Evolutionary conservation across 2,888 invertebrate species (phyloP).

Genomic region (Tanaodytes sp.): DNA sequence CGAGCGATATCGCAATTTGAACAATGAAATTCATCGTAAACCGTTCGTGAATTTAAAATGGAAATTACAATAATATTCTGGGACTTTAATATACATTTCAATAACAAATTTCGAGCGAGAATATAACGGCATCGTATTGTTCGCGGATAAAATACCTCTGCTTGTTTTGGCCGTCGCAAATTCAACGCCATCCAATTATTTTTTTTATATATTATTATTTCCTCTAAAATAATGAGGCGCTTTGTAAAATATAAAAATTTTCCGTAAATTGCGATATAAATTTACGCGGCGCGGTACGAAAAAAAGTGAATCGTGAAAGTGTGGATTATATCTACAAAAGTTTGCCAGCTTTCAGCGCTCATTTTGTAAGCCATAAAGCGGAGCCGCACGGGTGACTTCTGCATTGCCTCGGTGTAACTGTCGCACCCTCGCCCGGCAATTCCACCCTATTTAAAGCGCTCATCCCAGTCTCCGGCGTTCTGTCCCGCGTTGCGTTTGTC

Average conservation of each 20-base stretch:
- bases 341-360: slow-evolving; percentile 68
- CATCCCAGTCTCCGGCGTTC: slow-evolving; percentile 40
- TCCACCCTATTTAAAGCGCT: slow-evolving; percentile 46
- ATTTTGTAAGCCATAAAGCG: slow-evolving; percentile 64
- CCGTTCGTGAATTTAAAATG: too few species aligned
- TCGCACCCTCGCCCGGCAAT: slow-evolving; percentile 52
- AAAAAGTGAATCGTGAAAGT: slow-evolving; percentile 60
- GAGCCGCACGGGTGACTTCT: slow-evolving; percentile 51
- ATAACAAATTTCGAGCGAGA: too few species aligned
- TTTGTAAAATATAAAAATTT: slow-evolving; percentile 12
- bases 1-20: too few species aligned
- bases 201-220: too few species aligned
- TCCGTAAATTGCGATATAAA: slow-evolving; percentile 42
- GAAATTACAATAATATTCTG: too few species aligned
- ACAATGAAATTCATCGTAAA: too few species aligned
- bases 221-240: too few species aligned
- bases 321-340: slow-evolving; percentile 70
- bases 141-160: too few species aligned
- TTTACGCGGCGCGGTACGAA: slow-evolving; percentile 47
- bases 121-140: too few species aligned
- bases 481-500: slow-evolving; percentile 17
- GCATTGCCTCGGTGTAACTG: slow-evolving; percentile 43
- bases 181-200: too few species aligned
- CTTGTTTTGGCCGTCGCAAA: too few species aligned
- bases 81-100: too few species aligned